Evolutionary conservation across 2,888 invertebrate species (phyloP).

Genomic region (Eremobia ochroleuca): DNA sequence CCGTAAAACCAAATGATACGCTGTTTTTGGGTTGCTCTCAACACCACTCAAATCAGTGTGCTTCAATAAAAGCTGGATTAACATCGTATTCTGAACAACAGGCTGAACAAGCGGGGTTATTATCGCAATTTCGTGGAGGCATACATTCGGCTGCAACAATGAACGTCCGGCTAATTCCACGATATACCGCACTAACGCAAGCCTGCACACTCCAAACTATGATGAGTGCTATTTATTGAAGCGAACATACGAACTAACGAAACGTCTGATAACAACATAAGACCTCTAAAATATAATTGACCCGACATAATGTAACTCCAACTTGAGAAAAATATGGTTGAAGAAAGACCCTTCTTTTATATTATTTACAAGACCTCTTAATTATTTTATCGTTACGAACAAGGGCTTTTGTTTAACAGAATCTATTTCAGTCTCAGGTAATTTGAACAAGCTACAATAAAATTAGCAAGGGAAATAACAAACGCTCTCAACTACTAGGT

Average conservation of each 20-base stretch:
- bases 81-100: constrained; percentile 34
- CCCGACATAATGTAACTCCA: constrained; percentile 49
- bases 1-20: not conserved
- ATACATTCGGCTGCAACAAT: constrained; percentile 31
- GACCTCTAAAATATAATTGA: constrained; percentile 40
- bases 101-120: constrained; percentile 26
- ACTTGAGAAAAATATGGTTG: constrained; percentile 40
- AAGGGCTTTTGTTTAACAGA: constrained; percentile 57
- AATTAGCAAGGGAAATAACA: constrained; percentile 58
- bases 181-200: constrained; percentile 23
- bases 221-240: constrained; percentile 43
- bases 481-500: constrained; percentile 44
- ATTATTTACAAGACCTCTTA: constrained; percentile 58
- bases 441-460: constrained; percentile 55
- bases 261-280: constrained; percentile 40
- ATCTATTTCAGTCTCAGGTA: constrained; percentile 51
- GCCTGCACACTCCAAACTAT: constrained; percentile 20
- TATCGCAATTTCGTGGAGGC: constrained; percentile 42
- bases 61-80: constrained; percentile 45
- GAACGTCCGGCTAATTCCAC: constrained; percentile 42
- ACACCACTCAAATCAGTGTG: constrained; percentile 31
- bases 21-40: constrained; percentile 2
- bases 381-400: constrained; percentile 59
- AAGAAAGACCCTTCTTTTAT: constrained; percentile 45
- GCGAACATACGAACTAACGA: constrained; percentile 28